Evolutionary conservation across 1,140 invertebrate genomes (phyloP), one percentile per base, ranked within the genome.

Genomic region (Drosophila baimaii): DNA sequence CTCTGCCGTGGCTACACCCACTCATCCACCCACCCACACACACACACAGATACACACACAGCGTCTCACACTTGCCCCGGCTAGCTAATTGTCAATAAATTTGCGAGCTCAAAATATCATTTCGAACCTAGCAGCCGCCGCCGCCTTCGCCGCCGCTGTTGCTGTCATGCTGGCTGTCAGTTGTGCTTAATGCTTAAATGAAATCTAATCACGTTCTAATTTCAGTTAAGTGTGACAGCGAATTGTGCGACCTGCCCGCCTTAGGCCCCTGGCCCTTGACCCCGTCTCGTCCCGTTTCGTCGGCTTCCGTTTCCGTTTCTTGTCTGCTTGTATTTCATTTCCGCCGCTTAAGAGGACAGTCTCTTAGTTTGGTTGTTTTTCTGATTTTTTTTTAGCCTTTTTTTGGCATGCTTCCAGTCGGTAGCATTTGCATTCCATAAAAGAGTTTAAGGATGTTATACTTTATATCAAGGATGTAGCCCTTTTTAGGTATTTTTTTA

Each of bases 151-250:
- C n/a, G n/a, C n/a, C n/a, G n/a, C n/a, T n/a, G n/a, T n/a, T n/a
- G n/a, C 82, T 86, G 79, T 88, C 83, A 76, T 72, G 70, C 79
- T 88, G 83, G 54, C 79, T 86, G 82, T 88, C 82, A 88, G 75
- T 88, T 82, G 75, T 71, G 75, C 71, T 82, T 76, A 82, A 88
- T 82, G 79, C 79, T 76, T 88, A 86, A 86, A 86, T 88, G 79
- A 88, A 86, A 86, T 88, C 82, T 88, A 86, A 86, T 86, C 82
- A 86, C 83, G 83, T 86, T 83, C 82, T 86, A 86, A 86, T 86
- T 82, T 88, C 79, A 69, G 83, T 82, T 86, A 69, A 79, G 76
- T 82, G 66, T 88, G 79, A 86, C 84, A 73, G 82, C 71, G 66
- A 86, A 55, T 86, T 70, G 51, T 72, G 59, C 41, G 51, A 57